A percentile compares a stretch with the other conserved stretches of the same genome.
These are phyloP conservation scores for Hydrozoanthus gracilis DNA, from an alignment of 92 coral and sea anemone genomes.

Conservation along the genomic window DNA sequence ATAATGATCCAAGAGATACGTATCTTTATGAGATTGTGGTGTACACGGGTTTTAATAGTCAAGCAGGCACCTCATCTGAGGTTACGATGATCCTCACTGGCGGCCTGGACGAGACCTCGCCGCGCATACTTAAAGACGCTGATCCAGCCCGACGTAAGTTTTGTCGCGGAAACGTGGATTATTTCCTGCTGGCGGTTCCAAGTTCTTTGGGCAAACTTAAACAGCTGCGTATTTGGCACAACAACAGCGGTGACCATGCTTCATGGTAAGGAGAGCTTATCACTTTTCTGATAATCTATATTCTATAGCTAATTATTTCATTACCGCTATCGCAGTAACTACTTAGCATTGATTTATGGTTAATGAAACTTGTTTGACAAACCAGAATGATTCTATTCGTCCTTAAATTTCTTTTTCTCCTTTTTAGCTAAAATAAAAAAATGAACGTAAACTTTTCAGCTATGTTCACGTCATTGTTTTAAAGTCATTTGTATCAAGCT, in stretches of 20 bases:
- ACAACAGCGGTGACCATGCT: conserved; percentile 78
- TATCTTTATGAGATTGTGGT: conserved; percentile 95
- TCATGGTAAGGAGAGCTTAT: conserved; percentile 55
- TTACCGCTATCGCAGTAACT: too few relatives aligned
- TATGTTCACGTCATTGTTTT: too few relatives aligned
- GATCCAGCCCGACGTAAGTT: conserved; percentile 87
- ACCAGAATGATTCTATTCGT: too few relatives aligned
- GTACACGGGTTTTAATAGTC: conserved; percentile 87
- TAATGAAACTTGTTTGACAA: too few relatives aligned
- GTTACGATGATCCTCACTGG: conserved; percentile 84
- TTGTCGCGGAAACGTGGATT: conserved; percentile 85
- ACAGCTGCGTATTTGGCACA: conserved; percentile 88
- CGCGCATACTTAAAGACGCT: conserved; percentile 81
- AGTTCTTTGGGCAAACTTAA: conserved; percentile 85
- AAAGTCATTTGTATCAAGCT: too few relatives aligned
- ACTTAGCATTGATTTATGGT: too few relatives aligned
- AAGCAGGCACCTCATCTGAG: conserved; percentile 88
- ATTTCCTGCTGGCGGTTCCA: conserved; percentile 90
- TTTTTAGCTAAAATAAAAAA: too few relatives aligned
- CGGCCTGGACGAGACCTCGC: conserved; percentile 90
- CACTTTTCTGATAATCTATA: background rate
- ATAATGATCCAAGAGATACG: conserved; percentile 94
- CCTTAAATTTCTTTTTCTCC: too few relatives aligned
- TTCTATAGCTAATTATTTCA: background rate
- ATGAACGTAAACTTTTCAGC: too few relatives aligned